phyloP scores from a whole-genome alignment of 2,113 vertebrate species.

The Rhinolophus sinicus region DNA sequence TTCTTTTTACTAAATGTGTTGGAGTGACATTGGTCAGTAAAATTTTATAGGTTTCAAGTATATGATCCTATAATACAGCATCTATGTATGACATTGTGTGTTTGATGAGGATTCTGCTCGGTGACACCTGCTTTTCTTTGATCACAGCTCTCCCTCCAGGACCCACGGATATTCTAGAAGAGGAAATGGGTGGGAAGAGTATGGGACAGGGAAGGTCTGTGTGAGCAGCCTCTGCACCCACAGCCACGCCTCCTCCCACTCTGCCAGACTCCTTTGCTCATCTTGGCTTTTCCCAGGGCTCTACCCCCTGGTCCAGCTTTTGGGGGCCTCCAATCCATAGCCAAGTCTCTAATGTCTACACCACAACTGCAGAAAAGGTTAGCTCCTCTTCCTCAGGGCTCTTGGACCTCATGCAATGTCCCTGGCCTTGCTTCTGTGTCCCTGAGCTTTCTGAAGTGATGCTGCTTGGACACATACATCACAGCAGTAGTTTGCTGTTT shows the following conservation, averaged over 20 bases:
- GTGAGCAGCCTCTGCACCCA: not conserved
- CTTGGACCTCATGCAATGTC: not conserved
- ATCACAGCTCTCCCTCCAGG: not conserved
- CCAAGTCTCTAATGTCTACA: not conserved
- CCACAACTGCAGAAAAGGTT: not conserved
- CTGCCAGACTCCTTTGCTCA: not conserved
- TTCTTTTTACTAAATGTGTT: too few species aligned
- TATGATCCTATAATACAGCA: too few species aligned
- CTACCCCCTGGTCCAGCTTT: not conserved
- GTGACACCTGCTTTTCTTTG: not conserved
- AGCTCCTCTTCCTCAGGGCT: not conserved
- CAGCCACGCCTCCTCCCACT: not conserved
- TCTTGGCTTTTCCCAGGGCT: not conserved
- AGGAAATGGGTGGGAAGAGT: too few species aligned
- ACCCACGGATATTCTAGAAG: not conserved
- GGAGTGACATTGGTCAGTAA: too few species aligned
- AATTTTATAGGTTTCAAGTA: too few species aligned
- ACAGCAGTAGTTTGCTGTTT: accelerated
- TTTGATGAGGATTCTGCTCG: not conserved
- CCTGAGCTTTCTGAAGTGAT: not conserved
- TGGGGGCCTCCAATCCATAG: too few species aligned
- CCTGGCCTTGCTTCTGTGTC: not conserved
- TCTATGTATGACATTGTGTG: too few species aligned
- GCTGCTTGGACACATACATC: accelerated
- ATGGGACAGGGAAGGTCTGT: not conserved